phyloP scores from a whole-genome alignment of 1,140 invertebrate species.

The Euborellia annulipes region DNA sequence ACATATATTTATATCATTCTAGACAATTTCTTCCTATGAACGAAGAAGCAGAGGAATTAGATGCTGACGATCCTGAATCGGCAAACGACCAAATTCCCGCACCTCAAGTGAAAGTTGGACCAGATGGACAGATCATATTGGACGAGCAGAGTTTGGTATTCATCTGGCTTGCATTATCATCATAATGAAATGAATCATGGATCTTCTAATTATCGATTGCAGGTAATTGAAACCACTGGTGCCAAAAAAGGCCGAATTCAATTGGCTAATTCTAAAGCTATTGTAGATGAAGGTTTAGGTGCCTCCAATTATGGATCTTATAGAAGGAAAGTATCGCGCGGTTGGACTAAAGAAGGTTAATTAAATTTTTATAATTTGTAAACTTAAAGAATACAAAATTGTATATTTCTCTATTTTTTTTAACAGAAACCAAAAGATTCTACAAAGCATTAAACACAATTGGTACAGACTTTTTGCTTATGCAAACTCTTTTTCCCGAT shows the following conservation, averaged over 20 bases:
- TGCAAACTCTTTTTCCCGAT: slow-evolving; percentile 65
- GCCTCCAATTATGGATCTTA: slow-evolving; percentile 39
- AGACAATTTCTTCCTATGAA: slow-evolving; percentile 5
- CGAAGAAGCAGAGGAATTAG: slow-evolving; percentile 27
- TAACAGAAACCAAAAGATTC: slow-evolving; percentile 62
- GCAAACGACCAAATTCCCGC: slow-evolving; percentile 38
- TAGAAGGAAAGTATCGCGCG: slow-evolving; percentile 26
- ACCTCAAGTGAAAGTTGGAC: slow-evolving; percentile 75
- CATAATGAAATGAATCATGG: background rate
- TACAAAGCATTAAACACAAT: slow-evolving; percentile 73
- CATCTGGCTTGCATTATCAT: background rate
- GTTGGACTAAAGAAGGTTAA: slow-evolving; percentile 26
- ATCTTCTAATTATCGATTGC: slow-evolving; percentile 10
- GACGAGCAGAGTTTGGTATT: slow-evolving; percentile 67
- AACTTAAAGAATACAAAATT: slow-evolving; percentile 46
- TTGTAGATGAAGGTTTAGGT: slow-evolving; percentile 41
- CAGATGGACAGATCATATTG: slow-evolving; percentile 70
- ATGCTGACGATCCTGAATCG: slow-evolving; percentile 24
- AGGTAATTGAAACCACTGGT: slow-evolving; percentile 50
- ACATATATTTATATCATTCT: background rate
- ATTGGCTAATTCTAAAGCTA: slow-evolving; percentile 42
- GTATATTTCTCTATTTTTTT: slow-evolving; percentile 16
- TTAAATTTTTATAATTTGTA: slow-evolving; percentile 4
- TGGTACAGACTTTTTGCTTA: slow-evolving; percentile 79
- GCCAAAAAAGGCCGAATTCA: slow-evolving; percentile 41